Conservation (phyloP, 2,113 vertebrate species). For the Eolophus roseicapilla region DNA sequence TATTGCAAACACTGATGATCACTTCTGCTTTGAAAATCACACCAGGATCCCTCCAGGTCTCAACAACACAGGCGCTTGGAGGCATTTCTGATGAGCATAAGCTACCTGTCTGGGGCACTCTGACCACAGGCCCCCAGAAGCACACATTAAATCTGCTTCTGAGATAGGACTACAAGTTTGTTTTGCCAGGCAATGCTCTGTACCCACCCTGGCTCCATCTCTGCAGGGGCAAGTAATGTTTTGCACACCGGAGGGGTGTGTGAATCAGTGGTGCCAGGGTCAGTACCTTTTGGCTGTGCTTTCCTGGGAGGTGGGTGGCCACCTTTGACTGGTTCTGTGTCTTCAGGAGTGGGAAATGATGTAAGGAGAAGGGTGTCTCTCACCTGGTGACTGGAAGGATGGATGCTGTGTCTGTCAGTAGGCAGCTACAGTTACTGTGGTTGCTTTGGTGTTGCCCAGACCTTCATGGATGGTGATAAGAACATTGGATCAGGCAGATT, state of each 20-base stretch:
- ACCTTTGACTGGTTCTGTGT: neutral
- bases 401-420: neutral
- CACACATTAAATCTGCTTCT: neutral
- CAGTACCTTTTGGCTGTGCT: neutral
- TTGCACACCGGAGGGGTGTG: accelerated
- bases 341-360: neutral
- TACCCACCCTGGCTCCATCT: neutral
- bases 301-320: neutral
- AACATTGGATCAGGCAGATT: neutral
- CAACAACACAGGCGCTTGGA: neutral
- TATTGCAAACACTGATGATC: conserved; percentile 14
- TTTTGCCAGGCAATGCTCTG: neutral
- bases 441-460: neutral
- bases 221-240: neutral
- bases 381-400: neutral
- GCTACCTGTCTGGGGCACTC: neutral
- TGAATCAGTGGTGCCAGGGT: neutral
- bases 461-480: neutral
- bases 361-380: neutral
- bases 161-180: neutral
- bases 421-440: neutral
- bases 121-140: neutral
- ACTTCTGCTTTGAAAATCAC: conserved; percentile 25
- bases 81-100: neutral
- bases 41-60: neutral